A percentile compares a stretch with the other conserved stretches of the same genome.
Evolutionary conservation across 2,113 vertebrate species (phyloP).

Genomic region (Genyomyrus donnyi): DNA sequence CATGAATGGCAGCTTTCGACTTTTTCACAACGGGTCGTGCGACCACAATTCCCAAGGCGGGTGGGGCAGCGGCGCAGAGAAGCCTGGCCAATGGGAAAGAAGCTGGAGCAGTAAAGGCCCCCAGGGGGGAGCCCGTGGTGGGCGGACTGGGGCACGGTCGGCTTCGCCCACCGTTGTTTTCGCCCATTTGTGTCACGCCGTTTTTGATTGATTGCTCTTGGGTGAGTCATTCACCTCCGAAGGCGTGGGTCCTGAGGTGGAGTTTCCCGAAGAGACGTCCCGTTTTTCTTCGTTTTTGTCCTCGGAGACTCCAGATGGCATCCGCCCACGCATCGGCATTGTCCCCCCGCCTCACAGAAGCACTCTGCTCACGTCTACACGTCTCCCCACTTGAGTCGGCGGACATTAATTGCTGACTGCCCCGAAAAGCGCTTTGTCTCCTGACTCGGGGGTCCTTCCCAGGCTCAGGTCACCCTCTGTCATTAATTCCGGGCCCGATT

Average conservation of each 20-base stretch:
- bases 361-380: slow-evolving; percentile 49
- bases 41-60: slow-evolving; percentile 51
- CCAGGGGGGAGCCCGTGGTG: slow-evolving; percentile 54
- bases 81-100: slow-evolving; percentile 34
- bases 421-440: slow-evolving; percentile 35
- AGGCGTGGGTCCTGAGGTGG: slow-evolving; percentile 55
- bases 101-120: slow-evolving; percentile 52
- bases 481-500: not conserved
- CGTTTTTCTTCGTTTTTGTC: slow-evolving; percentile 60
- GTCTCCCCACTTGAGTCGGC: slow-evolving; percentile 43
- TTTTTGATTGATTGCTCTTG: slow-evolving; percentile 84
- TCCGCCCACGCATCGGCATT: slow-evolving; percentile 86
- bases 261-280: slow-evolving; percentile 36
- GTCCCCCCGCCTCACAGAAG: slow-evolving; percentile 63
- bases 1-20: slow-evolving; percentile 44
- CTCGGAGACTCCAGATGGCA: slow-evolving; percentile 71
- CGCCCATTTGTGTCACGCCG: slow-evolving; percentile 65
- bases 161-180: slow-evolving; percentile 63
- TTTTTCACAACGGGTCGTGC: slow-evolving; percentile 41
- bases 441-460: slow-evolving; percentile 19
- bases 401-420: slow-evolving; percentile 57
- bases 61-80: slow-evolving; percentile 39
- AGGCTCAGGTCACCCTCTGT: slow-evolving; percentile 38
- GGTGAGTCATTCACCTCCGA: slow-evolving; percentile 74
- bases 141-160: slow-evolving; percentile 57